Base-by-base conservation (phyloP, 2,797 vertebrate species). In the Muraenolepis orangiensis region DNA sequence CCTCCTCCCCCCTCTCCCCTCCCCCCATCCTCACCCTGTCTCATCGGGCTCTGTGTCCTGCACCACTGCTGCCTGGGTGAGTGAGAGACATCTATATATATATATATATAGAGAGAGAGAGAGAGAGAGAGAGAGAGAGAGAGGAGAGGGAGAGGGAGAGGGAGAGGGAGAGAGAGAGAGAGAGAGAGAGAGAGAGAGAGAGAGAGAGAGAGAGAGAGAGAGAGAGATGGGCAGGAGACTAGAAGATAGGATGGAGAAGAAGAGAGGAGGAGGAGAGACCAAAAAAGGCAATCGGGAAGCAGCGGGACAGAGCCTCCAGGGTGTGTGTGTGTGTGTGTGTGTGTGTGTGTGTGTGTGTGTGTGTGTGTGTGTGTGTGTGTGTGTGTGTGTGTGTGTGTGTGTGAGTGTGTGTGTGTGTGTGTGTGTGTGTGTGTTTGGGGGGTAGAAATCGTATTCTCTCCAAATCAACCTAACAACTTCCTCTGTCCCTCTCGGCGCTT, bases 401-500 rank as follows among this genome's bases (percentile, higher is more conserved):
- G 36, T 38, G 36, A 7, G 36, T 38, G 36, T 38, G 36, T 38
- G 3, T 38, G 29, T 68, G 30, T 32, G 66, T 68, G 30, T 23
- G 29, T n/a, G 66, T 2, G 30, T 6, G 66, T 31, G 30, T 11
- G 29, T 14, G 6, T 3, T 3, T 2, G 12, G 51, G 34, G 74
- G 29, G 76, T 1, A 73, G 32, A 76, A 42, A 73, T n/a, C n/a
- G n/a, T n/a, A n/a, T n/a, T n/a, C 70, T 46, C 74, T 72, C 51
- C 76, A 80, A 34, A 2, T 81, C 79, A 79, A 69, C 82, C 76
- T 73, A 78, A 80, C 69, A 81, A 80, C 80, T 85, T 79, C 36
- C 13, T 85, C 64, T 88, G 80, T 86, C 76, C 73, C 85, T 81
- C 79, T 79, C 10, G 76, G 83, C 73, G 0, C 74, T 83, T 79